Percentiles rank a stretch among this genome's conserved stretches.
These are phyloP conservation scores for Mythimna loreyi DNA, from an alignment of 2,888 invertebrate species.

Conservation along the genomic window DNA sequence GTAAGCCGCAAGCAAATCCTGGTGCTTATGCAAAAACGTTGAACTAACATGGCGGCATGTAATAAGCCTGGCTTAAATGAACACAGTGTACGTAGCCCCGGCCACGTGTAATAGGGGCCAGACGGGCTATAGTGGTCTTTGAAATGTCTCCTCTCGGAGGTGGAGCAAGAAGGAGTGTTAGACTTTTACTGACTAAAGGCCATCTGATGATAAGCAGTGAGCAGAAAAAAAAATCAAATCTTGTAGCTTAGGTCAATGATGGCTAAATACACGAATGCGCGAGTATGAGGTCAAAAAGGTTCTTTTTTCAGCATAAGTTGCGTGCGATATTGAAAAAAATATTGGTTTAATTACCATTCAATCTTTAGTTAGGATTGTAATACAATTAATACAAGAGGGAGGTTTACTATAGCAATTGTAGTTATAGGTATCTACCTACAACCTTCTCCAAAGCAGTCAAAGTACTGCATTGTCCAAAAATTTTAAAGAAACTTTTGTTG, in stretches of 20 bases:
- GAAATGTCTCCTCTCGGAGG: no score
- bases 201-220: no score
- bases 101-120: slow-evolving; percentile 3
- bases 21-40: slow-evolving; percentile 31
- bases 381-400: no score
- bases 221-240: no score
- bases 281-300: neutral
- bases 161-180: no score
- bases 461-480: neutral
- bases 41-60: slow-evolving; percentile 26
- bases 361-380: neutral
- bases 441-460: neutral
- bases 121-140: neutral
- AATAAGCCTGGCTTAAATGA: slow-evolving; percentile 40
- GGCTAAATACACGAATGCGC: neutral
- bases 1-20: slow-evolving; percentile 33
- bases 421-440: no score
- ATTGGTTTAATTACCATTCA: no score
- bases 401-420: neutral
- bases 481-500: neutral
- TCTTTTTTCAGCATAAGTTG: no score
- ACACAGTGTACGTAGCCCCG: slow-evolving; percentile 2
- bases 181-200: no score
- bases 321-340: neutral
- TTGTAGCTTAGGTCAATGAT: neutral